These are phyloP conservation scores for Clivina fossor DNA, from an alignment of 2,888 invertebrate genomes.

Conservation along the genomic window DNA sequence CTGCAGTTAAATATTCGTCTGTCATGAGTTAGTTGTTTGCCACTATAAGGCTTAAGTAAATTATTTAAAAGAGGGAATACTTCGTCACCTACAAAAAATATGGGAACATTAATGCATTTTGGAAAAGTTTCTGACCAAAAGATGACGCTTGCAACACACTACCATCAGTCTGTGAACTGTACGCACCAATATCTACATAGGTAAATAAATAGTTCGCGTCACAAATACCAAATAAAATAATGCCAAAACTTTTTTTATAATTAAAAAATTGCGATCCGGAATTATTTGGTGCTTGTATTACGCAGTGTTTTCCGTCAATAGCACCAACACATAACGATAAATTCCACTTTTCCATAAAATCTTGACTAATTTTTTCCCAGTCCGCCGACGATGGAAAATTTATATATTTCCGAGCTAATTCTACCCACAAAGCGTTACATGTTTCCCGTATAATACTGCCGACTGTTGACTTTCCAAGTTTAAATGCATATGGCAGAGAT, in stretches of 20 bases:
- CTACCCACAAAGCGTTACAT: slow-evolving; percentile 23
- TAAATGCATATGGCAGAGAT: slow-evolving; percentile 32
- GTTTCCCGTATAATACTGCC: slow-evolving; percentile 35
- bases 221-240: slow-evolving; percentile 41
- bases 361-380: slow-evolving; percentile 33
- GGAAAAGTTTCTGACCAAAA: slow-evolving; percentile 25
- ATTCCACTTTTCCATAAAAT: slow-evolving; percentile 35
- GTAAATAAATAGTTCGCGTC: slow-evolving; percentile 36
- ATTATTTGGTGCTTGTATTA: slow-evolving; percentile 35
- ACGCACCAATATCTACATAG: slow-evolving; percentile 43
- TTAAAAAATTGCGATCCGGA: slow-evolving; percentile 34
- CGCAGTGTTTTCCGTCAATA: slow-evolving; percentile 34
- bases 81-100: no score
- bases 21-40: no score
- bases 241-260: slow-evolving; percentile 38
- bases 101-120: slow-evolving; percentile 18
- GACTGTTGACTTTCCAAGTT: slow-evolving; percentile 34
- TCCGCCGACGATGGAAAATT: slow-evolving; percentile 27
- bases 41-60: no score
- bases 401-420: slow-evolving; percentile 33
- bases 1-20: no score
- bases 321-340: slow-evolving; percentile 38
- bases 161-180: slow-evolving; percentile 39
- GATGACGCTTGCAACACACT: neutral
- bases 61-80: no score